Evolutionary conservation across 64 coral and sea anemone genomes (phyloP).

Genomic region (Anthopleura sola): DNA sequence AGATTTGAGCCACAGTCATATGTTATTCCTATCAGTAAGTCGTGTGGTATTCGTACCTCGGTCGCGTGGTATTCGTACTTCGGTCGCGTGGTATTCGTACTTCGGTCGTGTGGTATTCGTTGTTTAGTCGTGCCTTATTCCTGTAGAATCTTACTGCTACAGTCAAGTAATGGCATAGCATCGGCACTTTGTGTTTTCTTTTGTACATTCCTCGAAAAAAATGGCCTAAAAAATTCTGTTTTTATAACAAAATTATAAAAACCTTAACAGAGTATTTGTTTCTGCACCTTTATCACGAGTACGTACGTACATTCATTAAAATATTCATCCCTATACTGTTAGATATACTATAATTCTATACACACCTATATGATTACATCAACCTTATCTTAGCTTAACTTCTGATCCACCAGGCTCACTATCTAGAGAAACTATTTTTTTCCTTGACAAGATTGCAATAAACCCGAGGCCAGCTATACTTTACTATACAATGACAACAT

Average conservation of each 20-base stretch:
- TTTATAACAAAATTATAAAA: background rate
- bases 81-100: no score
- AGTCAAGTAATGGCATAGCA: no score
- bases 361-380: background rate
- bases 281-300: background rate
- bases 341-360: background rate
- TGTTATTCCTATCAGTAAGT: no score
- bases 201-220: background rate
- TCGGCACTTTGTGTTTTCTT: background rate
- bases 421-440: no score
- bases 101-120: no score
- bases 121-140: no score
- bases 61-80: no score
- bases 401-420: no score
- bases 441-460: background rate
- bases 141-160: no score
- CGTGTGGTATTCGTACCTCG: no score
- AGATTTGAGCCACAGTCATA: no score
- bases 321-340: background rate
- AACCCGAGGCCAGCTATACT: background rate
- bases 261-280: background rate
- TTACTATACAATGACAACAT: no score
- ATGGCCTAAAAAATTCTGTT: background rate
- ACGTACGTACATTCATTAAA: background rate
- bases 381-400: background rate